Percentiles rank a stretch among this genome's conserved stretches.
Evolutionary conservation across 2,797 vertebrate genomes (phyloP).

Genomic region (Myotis pilosus): DNA sequence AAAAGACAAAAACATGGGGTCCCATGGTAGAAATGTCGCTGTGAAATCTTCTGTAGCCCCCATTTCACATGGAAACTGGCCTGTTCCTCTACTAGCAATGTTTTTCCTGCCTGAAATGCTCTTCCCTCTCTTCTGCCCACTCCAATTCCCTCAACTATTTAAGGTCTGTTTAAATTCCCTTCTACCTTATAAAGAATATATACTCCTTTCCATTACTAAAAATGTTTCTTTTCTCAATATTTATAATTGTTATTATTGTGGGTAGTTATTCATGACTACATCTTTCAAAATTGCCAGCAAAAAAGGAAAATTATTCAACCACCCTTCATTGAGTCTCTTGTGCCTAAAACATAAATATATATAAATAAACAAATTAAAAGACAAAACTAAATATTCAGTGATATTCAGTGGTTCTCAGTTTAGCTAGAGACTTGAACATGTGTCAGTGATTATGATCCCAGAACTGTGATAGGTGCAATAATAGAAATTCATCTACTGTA

Average conservation of each 20-base stretch:
- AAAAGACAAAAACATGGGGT: neutral
- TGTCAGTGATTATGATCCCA: neutral
- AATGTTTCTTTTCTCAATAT: neutral
- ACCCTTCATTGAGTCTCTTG: neutral
- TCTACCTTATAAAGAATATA: neutral
- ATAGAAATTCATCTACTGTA: neutral
- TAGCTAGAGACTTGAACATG: neutral
- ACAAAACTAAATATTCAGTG: neutral
- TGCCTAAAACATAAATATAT: neutral
- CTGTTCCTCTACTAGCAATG: neutral
- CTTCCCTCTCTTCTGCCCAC: neutral
- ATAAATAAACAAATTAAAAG: neutral
- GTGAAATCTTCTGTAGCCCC: neutral
- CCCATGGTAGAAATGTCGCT: neutral
- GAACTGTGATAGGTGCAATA: neutral
- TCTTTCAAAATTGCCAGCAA: neutral
- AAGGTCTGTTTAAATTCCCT: neutral
- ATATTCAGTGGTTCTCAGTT: neutral
- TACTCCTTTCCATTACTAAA: neutral
- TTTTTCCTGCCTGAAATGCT: neutral
- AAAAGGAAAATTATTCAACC: neutral
- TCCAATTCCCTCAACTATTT: neutral
- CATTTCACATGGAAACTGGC: neutral
- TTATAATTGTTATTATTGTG: neutral
- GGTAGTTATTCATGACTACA: neutral